Conservation (phyloP, 2,113 vertebrate species). For the Meleagris gallopavo region DNA sequence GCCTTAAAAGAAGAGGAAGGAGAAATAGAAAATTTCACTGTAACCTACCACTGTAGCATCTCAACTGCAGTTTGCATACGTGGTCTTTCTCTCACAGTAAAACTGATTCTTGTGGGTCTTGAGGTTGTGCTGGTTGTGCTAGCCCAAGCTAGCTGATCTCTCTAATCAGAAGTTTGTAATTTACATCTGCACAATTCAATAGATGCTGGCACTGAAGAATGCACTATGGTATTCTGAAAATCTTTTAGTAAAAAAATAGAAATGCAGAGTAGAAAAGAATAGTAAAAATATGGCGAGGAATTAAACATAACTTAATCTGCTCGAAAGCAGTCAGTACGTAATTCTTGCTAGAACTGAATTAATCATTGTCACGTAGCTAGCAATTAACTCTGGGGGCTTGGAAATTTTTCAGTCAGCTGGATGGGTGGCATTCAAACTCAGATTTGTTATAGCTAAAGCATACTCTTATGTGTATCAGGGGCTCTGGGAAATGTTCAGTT, state of each 20-base stretch:
- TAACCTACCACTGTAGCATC: neutral
- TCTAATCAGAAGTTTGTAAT: neutral
- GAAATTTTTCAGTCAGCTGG: neutral
- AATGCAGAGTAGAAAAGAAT: neutral
- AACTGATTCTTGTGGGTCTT: neutral
- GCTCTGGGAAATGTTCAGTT: neutral
- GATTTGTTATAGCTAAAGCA: neutral
- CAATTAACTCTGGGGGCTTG: neutral
- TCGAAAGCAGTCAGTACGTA: neutral
- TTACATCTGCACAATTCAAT: neutral
- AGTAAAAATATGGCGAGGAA: neutral
- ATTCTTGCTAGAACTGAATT: neutral
- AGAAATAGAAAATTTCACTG: neutral
- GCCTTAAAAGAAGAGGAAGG: neutral
- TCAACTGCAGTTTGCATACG: neutral
- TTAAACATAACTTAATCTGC: neutral
- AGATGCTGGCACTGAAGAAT: neutral
- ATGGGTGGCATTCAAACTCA: neutral
- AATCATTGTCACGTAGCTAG: neutral
- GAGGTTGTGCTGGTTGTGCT: neutral
- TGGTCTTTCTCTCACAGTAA: rapidly evolving
- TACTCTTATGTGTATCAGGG: neutral
- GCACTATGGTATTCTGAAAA: neutral
- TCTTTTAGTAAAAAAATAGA: neutral
- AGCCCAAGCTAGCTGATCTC: neutral